Conservation (phyloP, 1,140 invertebrate genomes). For the Sycophila sp. region DNA sequence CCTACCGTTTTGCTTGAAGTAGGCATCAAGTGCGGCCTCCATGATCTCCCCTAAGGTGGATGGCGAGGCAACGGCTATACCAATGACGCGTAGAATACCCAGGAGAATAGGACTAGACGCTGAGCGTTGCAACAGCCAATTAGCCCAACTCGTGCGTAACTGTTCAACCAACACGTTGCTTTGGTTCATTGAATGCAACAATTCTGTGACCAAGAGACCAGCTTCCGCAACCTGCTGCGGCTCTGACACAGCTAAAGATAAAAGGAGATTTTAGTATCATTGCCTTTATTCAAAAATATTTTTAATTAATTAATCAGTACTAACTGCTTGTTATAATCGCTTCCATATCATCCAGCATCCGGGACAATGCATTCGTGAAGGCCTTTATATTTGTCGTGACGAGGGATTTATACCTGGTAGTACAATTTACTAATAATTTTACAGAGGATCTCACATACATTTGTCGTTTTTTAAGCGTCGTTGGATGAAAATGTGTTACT, state of each 20-base stretch:
- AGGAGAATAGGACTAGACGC: conserved; percentile 64
- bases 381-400: conserved; percentile 64
- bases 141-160: conserved; percentile 56
- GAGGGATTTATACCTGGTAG: conserved; percentile 68
- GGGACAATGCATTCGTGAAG: conserved; percentile 67
- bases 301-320: conserved; percentile 48
- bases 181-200: conserved; percentile 65
- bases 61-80: conserved; percentile 61
- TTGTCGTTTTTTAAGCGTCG: conserved; percentile 69
- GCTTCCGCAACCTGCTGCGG: conserved; percentile 67
- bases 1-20: conserved; percentile 64
- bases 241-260: conserved; percentile 63
- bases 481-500: conserved; percentile 62
- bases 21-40: conserved; percentile 65
- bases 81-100: conserved; percentile 63
- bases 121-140: conserved; percentile 62
- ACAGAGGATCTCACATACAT: conserved; percentile 71
- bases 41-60: conserved; percentile 63
- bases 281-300: no score
- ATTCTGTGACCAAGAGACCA: conserved; percentile 64
- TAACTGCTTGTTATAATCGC: conserved; percentile 68
- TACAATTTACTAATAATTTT: conserved; percentile 71
- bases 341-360: conserved; percentile 72
- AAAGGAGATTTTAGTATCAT: no score
- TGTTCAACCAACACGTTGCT: conserved; percentile 56